Conservation (phyloP, 2,888 invertebrate genomes). For the Amaurobius ferox region DNA sequence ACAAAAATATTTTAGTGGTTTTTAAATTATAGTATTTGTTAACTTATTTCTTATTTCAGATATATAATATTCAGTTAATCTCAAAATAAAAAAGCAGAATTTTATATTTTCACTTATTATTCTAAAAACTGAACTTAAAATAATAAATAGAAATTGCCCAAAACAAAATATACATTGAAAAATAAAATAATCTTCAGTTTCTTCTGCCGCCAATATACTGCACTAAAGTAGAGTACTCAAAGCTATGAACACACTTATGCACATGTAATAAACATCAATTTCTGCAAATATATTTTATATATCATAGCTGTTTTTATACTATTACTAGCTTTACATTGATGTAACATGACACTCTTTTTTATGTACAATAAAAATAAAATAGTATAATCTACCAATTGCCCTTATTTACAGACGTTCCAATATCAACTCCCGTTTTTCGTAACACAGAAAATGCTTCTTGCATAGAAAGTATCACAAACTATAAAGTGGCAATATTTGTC, state of each 20-base stretch:
- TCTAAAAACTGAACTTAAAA: no score
- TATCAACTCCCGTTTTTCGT: background rate
- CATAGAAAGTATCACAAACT: background rate
- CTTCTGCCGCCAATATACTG: no score
- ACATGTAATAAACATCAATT: slow-evolving; percentile 3
- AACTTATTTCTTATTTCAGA: no score
- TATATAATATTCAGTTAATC: no score
- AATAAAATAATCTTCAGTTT: no score
- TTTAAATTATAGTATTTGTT: no score
- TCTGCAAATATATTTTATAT: slow-evolving; percentile 4
- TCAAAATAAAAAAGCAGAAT: no score
- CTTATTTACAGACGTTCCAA: background rate
- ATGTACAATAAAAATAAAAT: slow-evolving; percentile 5
- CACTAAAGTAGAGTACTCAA: background rate
- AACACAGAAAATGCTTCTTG: background rate
- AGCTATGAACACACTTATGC: background rate
- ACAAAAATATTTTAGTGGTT: no score
- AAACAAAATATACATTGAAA: no score
- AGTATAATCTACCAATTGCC: background rate
- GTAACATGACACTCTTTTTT: background rate
- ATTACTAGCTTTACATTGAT: slow-evolving; percentile 4
- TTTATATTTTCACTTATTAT: no score
- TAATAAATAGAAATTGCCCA: no score
- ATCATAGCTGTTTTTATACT: background rate
- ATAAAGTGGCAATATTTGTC: background rate